These are phyloP conservation scores for Nymphicus hollandicus DNA, from an alignment of 2,113 vertebrate species.

Conservation along the genomic window DNA sequence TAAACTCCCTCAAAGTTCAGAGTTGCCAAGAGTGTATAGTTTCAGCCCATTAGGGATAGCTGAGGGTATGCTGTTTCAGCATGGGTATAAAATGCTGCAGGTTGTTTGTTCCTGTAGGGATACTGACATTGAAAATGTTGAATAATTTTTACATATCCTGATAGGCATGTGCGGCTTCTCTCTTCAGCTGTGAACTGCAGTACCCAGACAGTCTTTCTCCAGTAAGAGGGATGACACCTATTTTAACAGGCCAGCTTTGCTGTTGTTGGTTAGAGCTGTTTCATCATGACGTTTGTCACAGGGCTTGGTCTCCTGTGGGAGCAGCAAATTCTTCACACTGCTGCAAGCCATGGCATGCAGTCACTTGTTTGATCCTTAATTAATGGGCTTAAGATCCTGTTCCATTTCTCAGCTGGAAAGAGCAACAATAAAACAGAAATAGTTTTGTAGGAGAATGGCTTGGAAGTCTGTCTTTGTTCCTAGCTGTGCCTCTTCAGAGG, in stretches of 20 bases:
- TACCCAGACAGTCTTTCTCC: neutral
- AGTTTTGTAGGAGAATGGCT: neutral
- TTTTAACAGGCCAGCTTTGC: neutral
- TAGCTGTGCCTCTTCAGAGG: neutral
- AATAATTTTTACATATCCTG: neutral
- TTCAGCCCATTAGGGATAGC: neutral
- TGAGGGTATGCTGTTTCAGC: neutral
- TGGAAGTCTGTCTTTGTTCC: neutral
- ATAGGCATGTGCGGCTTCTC: neutral
- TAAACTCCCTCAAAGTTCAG: neutral
- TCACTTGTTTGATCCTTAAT: neutral
- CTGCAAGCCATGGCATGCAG: neutral
- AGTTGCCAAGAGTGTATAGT: neutral
- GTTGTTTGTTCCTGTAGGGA: neutral
- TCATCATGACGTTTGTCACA: rapidly evolving
- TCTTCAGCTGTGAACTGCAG: neutral
- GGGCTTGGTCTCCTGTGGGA: neutral
- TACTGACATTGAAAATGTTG: neutral
- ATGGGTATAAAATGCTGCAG: neutral
- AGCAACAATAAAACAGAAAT: neutral
- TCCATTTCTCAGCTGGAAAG: neutral
- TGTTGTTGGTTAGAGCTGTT: neutral
- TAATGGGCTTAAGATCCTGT: neutral
- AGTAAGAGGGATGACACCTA: neutral
- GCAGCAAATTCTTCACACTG: neutral